Evolutionary conservation across 2,113 vertebrate genomes (phyloP).

Genomic region (Pardalotus punctatus): DNA sequence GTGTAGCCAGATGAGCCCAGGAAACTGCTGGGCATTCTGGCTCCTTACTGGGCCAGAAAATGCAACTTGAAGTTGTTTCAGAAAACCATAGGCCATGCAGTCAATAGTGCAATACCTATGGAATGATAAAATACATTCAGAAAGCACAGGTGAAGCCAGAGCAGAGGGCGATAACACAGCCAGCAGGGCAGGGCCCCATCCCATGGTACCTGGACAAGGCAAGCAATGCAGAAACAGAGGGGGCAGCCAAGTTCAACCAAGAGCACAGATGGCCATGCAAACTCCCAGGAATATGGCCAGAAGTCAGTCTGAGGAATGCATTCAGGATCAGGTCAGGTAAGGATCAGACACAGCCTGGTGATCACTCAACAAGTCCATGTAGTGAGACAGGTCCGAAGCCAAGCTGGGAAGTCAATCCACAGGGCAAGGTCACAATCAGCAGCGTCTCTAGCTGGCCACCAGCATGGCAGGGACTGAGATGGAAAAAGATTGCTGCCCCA

Average conservation of each 20-base stretch:
- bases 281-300: neutral
- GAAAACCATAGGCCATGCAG: neutral
- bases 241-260: neutral
- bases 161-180: neutral
- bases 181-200: neutral
- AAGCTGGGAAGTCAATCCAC: neutral
- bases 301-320: neutral
- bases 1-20: neutral
- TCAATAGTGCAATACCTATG: neutral
- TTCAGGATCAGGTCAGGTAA: neutral
- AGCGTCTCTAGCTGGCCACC: fast-evolving
- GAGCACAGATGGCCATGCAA: neutral
- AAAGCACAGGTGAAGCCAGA: neutral
- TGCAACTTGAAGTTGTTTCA: neutral
- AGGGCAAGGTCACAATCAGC: neutral
- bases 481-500: fast-evolving
- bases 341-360: neutral
- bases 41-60: neutral
- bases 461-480: fast-evolving
- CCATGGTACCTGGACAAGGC: neutral
- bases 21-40: neutral
- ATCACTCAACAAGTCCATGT: neutral
- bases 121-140: fast-evolving
- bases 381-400: no score
- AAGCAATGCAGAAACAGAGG: neutral